Percentiles rank a stretch among this genome's conserved stretches.
Evolutionary conservation across 2,888 invertebrate genomes (phyloP).

Genomic region (Luffia ferchaultella): DNA sequence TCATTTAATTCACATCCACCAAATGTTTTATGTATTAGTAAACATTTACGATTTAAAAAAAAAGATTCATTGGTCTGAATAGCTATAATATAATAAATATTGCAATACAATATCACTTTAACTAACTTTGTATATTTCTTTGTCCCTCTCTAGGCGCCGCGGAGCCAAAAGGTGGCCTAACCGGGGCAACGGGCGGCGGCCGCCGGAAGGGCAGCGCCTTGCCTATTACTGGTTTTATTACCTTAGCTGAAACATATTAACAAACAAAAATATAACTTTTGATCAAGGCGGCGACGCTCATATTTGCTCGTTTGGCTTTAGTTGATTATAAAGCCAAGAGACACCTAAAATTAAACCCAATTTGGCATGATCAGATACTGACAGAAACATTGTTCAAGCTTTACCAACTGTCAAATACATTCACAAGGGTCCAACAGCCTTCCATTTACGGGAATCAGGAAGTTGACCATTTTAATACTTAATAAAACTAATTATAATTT

Average conservation of each 20-base stretch:
- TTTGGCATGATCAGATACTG: too few species aligned
- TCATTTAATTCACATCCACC: neutral
- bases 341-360: too few species aligned
- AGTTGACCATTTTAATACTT: too few species aligned
- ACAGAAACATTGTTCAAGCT: too few species aligned
- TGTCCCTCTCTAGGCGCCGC: slow-evolving; percentile 36
- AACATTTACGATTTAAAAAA: neutral
- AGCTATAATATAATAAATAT: neutral
- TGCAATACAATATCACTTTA: neutral
- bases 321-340: too few species aligned
- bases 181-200: slow-evolving; percentile 13
- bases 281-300: too few species aligned
- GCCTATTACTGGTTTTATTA: slow-evolving; percentile 39
- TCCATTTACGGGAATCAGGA: too few species aligned
- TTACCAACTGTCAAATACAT: too few species aligned
- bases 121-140: slow-evolving; percentile 38
- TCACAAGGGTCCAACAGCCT: too few species aligned
- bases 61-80: neutral
- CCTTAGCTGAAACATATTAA: neutral
- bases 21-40: neutral
- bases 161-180: slow-evolving; percentile 37
- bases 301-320: too few species aligned
- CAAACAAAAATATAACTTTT: too few species aligned
- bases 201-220: slow-evolving; percentile 37
- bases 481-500: too few species aligned